phyloP scores from a whole-genome alignment of 2,797 vertebrate genomes.

The Macropodus opercularis region DNA sequence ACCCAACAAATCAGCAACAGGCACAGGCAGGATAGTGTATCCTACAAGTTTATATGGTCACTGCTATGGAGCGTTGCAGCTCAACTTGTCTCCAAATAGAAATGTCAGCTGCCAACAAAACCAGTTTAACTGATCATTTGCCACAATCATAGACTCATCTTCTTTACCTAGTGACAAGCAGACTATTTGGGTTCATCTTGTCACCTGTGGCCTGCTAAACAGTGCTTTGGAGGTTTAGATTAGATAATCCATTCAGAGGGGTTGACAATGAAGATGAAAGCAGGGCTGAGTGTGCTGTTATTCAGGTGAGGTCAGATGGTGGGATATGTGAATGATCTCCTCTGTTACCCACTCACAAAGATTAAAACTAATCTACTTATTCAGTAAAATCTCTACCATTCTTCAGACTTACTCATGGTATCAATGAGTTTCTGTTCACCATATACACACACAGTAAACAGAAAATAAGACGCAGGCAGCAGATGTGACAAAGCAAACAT shows the following conservation, averaged over 20 bases:
- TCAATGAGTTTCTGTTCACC: too few species aligned
- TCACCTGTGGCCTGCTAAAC: background rate
- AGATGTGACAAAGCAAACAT: background rate
- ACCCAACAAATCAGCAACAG: too few species aligned
- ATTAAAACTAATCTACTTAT: background rate
- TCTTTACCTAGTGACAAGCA: conserved; percentile 27
- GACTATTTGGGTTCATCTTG: background rate
- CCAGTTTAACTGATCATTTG: conserved; percentile 3
- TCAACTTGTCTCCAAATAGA: conserved; percentile 1
- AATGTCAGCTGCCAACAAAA: background rate
- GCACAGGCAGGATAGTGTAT: too few species aligned
- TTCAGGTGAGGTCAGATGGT: background rate
- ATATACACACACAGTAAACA: background rate
- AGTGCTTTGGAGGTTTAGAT: conserved; percentile 15
- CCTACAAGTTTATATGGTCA: background rate
- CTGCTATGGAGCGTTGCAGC: background rate
- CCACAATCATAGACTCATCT: conserved; percentile 40
- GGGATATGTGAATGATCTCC: background rate
- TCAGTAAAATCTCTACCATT: background rate
- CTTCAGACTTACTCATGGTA: background rate
- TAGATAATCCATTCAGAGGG: conserved; percentile 33
- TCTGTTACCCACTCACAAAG: background rate
- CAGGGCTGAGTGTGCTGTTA: background rate
- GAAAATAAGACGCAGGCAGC: background rate
- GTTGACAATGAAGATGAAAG: conserved; percentile 11